Base-by-base conservation (phyloP, 1,140 invertebrate species). In the Gonioctena quinquepunctata region DNA sequence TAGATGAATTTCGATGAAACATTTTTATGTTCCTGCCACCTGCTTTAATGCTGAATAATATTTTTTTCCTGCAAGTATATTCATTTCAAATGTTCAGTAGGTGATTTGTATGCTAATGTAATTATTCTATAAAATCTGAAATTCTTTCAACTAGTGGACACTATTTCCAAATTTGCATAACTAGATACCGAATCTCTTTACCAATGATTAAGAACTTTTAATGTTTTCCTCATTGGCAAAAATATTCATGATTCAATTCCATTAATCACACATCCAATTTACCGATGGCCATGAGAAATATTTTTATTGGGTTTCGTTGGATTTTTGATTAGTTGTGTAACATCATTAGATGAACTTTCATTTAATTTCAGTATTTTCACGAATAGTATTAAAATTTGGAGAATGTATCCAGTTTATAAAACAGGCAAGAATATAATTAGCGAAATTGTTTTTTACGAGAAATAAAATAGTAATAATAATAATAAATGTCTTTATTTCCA, bases 61-160 rank as follows among this genome's bases (percentile, higher is more conserved):
- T 42, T 42, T 42, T 42, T 13, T 42, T 42, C 13, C 16, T 0
- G 33, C 33, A 13, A 42, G 11, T 42, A 42, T 18, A 54, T 54
- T 54, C 19, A 54, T 54, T 54, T 54, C 52, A 54, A 54, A 11
- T 54, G 52, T 54, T 54, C 19, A 21, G 8, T 54, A 3, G 52
- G 52, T 23, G 18, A 54, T 54, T 54, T 54, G 52, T 54, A 54
- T 54, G 52, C 52, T 54, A 54, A 54, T 54, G 52, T 22, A 54
- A 54, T 54, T 54, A 54, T 54, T 54, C 52, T 18, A 54, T 54
- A 23, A 54, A 54, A 16, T 19, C 3, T 3, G 18, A 54, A 54
- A 54, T 54, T 54, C 52, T 54, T 22, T 1, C 6, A 19, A 16
- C 52, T 18, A 6, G 22, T 18, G 18, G 19, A 16, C 13, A 18